A percentile compares a stretch with the other conserved stretches of the same genome.
phyloP scores from a whole-genome alignment of 2,888 invertebrate genomes.

The Busseola fusca region DNA sequence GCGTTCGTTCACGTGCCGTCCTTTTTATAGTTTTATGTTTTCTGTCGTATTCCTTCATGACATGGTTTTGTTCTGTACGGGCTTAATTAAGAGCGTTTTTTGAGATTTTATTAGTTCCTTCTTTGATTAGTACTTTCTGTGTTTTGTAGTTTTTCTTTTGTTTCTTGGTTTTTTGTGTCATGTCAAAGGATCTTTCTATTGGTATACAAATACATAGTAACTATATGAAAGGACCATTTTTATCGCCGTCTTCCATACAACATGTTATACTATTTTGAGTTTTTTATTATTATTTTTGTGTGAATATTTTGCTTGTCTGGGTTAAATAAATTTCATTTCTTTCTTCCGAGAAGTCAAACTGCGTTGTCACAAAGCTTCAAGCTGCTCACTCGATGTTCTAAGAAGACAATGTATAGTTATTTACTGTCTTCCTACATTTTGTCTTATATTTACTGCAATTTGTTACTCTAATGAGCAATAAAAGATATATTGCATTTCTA shows the following conservation, averaged over 20 bases:
- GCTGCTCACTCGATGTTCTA: neutral
- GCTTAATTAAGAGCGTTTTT: constrained; percentile 55
- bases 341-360: neutral
- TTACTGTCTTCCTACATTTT: neutral
- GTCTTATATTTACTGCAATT: neutral
- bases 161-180: constrained; percentile 4
- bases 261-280: neutral
- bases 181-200: constrained; percentile 7
- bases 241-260: neutral
- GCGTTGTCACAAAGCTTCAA: no score
- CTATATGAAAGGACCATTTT: neutral
- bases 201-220: neutral
- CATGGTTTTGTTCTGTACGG: constrained; percentile 46
- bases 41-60: constrained; percentile 62
- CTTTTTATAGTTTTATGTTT: constrained; percentile 73
- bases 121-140: constrained; percentile 34
- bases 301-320: neutral
- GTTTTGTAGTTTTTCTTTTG: constrained; percentile 15
- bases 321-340: neutral
- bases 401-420: neutral
- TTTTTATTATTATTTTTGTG: neutral
- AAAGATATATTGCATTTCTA: constrained; percentile 19
- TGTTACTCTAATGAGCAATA: constrained; percentile 1
- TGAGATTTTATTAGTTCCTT: constrained; percentile 44
- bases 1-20: constrained; percentile 67